phyloP scores from a whole-genome alignment of 2,888 invertebrate genomes.

The Tupiocoris notatus region DNA sequence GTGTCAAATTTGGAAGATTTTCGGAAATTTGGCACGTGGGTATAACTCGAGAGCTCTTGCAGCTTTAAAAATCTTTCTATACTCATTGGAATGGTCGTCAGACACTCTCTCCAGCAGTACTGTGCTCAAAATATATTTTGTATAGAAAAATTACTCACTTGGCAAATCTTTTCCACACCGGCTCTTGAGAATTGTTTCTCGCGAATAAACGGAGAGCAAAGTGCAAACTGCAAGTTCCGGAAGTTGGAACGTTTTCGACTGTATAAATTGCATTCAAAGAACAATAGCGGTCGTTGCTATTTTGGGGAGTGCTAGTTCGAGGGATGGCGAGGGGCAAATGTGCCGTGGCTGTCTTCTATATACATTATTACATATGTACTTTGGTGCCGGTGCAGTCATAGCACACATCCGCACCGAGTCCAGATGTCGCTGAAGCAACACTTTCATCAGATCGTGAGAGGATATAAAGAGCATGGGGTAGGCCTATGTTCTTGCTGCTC shows the following conservation, averaged over 20 bases:
- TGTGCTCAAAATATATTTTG: no score
- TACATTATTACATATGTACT: constrained; percentile 28
- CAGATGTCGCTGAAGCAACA: constrained; percentile 28
- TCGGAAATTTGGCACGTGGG: no score
- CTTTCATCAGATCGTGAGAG: constrained; percentile 30
- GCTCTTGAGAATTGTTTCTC: no score
- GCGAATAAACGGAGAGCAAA: no score
- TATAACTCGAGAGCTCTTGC: no score
- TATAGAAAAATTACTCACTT: no score
- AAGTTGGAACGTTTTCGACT: neutral
- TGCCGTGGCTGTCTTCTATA: neutral
- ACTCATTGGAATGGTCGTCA: no score
- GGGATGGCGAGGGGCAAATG: neutral
- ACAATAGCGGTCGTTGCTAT: neutral
- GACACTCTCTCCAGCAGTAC: no score
- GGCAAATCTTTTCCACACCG: no score
- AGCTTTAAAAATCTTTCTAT: no score
- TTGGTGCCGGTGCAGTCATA: neutral
- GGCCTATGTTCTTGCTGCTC: neutral
- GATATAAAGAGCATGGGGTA: constrained; percentile 14
- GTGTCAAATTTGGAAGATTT: no score
- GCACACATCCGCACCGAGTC: neutral
- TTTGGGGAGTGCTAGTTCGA: neutral
- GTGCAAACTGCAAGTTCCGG: neutral
- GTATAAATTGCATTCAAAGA: neutral